Percentiles rank a stretch among this genome's conserved stretches.
Conservation (phyloP, 2,888 invertebrate genomes). For the Lithophane leautieri region DNA sequence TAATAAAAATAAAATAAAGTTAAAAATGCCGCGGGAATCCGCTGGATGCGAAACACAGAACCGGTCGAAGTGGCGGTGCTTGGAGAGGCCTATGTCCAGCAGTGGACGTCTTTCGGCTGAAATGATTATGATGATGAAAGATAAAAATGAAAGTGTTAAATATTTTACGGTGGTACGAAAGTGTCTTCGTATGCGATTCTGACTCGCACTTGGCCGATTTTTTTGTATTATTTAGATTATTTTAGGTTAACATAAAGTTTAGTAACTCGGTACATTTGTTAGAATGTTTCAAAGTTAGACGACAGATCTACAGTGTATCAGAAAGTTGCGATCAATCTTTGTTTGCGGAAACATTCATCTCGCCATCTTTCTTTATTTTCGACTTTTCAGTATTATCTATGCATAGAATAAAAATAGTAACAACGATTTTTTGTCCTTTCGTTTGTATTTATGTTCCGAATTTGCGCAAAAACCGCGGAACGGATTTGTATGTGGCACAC, state of each 20-base stretch:
- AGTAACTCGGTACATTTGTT: neutral
- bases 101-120: no score
- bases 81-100: no score
- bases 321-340: slow-evolving; percentile 15
- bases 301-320: neutral
- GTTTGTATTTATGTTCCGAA: no score
- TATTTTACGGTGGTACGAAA: neutral
- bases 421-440: no score
- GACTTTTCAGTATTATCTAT: neutral
- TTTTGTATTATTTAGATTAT: neutral
- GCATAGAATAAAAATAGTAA: no score
- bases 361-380: neutral
- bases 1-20: neutral
- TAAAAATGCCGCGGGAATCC: no score
- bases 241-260: neutral
- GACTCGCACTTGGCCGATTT: neutral
- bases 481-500: neutral
- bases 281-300: slow-evolving; percentile 6
- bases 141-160: neutral
- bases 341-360: slow-evolving; percentile 25
- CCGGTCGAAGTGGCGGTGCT: no score
- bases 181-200: no score
- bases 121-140: neutral
- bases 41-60: no score
- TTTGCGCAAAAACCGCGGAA: neutral